Evolutionary conservation across 2,113 vertebrate genomes (phyloP).

Genomic region (Erythrocercus mccallii): DNA sequence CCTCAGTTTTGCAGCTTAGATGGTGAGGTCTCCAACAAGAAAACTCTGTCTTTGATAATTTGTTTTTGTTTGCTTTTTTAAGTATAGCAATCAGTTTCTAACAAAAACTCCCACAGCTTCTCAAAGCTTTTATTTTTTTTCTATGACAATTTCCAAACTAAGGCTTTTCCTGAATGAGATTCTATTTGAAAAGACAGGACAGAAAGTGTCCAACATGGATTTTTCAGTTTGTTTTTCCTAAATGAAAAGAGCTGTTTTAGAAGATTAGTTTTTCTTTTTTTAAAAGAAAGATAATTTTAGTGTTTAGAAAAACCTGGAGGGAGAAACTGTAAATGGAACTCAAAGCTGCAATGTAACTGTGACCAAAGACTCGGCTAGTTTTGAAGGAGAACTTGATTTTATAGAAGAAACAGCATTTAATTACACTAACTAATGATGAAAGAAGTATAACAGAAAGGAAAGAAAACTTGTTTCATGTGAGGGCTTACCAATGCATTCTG

Average conservation of each 20-base stretch:
- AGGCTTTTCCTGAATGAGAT: background rate
- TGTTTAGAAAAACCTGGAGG: background rate
- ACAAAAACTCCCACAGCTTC: background rate
- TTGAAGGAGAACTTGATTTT: background rate
- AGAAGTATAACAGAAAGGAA: background rate
- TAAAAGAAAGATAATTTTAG: background rate
- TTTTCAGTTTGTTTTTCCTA: background rate
- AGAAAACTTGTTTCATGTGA: background rate
- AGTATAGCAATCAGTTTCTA: background rate
- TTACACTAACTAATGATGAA: background rate
- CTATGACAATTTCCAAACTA: background rate
- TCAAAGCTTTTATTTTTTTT: background rate
- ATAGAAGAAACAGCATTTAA: background rate
- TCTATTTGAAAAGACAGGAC: background rate
- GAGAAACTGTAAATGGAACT: background rate
- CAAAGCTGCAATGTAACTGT: background rate
- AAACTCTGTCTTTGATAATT: background rate
- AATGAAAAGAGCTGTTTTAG: background rate
- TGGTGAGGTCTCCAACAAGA: background rate
- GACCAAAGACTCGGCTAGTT: background rate
- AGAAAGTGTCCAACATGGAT: background rate
- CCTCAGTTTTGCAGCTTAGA: background rate
- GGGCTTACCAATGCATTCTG: background rate
- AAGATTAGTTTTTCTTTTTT: background rate
- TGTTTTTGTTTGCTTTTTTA: background rate